A percentile compares a stretch with the other conserved stretches of the same genome.
phyloP scores from a whole-genome alignment of 2,888 invertebrate genomes.

The Iselma pallidipennis region DNA sequence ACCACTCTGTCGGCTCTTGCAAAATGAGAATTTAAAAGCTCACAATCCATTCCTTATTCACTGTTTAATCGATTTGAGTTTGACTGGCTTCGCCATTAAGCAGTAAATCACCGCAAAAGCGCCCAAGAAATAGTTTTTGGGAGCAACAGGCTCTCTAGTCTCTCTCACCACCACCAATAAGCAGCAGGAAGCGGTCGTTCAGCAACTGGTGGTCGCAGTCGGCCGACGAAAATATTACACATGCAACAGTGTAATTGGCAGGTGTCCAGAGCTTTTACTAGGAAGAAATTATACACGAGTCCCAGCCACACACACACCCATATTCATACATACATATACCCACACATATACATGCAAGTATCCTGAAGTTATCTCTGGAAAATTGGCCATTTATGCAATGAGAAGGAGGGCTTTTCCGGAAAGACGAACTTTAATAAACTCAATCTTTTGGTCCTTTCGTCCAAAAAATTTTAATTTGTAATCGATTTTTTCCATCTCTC shows the following conservation, averaged over 20 bases:
- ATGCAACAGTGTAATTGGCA: conserved; percentile 56
- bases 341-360: too few species aligned
- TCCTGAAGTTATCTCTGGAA: background rate
- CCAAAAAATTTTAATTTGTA: too few species aligned
- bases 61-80: conserved; percentile 40
- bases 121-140: conserved; percentile 45
- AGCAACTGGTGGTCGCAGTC: conserved; percentile 41
- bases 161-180: conserved; percentile 13
- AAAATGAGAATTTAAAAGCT: background rate
- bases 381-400: background rate
- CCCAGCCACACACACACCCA: background rate
- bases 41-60: conserved; percentile 45
- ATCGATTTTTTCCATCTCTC: too few species aligned
- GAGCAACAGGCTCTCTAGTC: conserved; percentile 40
- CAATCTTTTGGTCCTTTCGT: too few species aligned
- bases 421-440: too few species aligned
- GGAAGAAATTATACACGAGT: background rate
- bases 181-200: conserved; percentile 21
- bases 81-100: conserved; percentile 17
- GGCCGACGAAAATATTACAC: conserved; percentile 51
- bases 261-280: conserved; percentile 39
- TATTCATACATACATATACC: too few species aligned
- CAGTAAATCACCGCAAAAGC: conserved; percentile 43
- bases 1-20: background rate
- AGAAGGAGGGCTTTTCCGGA: too few species aligned